phyloP scores from a whole-genome alignment of 2,797 vertebrate species.

The Coilia nasus region DNA sequence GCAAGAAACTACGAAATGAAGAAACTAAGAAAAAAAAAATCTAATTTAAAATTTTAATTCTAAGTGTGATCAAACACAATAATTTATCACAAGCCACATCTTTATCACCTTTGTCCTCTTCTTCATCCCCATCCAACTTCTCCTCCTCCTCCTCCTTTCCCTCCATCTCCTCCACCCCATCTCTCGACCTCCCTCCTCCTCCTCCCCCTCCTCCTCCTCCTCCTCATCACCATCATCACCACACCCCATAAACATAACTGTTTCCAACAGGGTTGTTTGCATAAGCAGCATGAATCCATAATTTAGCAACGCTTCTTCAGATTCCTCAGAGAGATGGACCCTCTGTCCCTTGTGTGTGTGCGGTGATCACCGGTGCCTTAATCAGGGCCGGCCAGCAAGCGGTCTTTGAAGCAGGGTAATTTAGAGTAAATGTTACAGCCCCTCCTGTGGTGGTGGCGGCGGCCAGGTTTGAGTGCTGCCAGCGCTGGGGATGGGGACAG shows the following conservation, averaged over 20 bases:
- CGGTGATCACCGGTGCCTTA: conserved; percentile 29
- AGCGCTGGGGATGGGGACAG: too few relatives aligned
- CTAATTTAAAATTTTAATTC: not conserved
- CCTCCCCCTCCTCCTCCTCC: too few relatives aligned
- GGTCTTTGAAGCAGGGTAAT: conserved; percentile 65
- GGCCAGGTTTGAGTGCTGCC: conserved; percentile 45
- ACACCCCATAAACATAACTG: not conserved
- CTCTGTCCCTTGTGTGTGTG: not conserved
- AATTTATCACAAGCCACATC: too few relatives aligned
- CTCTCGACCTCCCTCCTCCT: too few relatives aligned
- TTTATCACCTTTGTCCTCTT: too few relatives aligned
- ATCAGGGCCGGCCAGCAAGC: conserved; percentile 40
- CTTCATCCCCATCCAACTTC: too few relatives aligned
- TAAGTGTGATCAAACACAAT: not conserved
- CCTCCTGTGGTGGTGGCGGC: not conserved
- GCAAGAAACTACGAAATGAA: too few relatives aligned
- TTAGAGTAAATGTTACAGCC: conserved; percentile 70
- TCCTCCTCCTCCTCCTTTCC: too few relatives aligned
- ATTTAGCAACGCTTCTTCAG: not conserved
- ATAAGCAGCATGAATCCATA: not conserved
- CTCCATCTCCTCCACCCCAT: too few relatives aligned
- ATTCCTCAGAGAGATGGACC: not conserved
- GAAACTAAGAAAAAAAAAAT: too few relatives aligned
- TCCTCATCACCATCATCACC: not conserved
- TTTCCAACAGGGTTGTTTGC: not conserved